Conservation (phyloP, 2,888 invertebrate genomes). For the Eudemis profundana region DNA sequence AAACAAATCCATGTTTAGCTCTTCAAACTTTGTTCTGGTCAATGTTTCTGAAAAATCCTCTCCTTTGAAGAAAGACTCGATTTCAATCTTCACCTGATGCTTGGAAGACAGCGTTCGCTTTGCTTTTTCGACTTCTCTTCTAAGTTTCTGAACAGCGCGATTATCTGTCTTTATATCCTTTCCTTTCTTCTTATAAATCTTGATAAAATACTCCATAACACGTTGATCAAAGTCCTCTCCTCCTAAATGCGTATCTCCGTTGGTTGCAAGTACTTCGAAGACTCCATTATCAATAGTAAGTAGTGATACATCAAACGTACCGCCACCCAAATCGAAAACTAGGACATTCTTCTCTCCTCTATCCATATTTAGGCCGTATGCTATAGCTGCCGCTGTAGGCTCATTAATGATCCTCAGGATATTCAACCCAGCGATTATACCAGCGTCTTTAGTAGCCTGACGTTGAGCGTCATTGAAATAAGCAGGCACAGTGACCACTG, state of each 20-base stretch:
- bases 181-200: conserved; percentile 99
- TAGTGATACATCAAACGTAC: conserved; percentile 99
- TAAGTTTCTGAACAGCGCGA: conserved; percentile 97
- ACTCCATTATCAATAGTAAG: conserved; percentile 99
- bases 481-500: conserved; percentile 96
- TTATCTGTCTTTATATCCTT: conserved; percentile 98
- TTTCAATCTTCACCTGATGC: conserved; percentile 98
- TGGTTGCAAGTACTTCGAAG: conserved; percentile 96
- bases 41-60: conserved; percentile 99
- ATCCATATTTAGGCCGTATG: conserved; percentile 98
- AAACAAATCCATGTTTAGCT: conserved; percentile 97
- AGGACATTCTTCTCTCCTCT: conserved; percentile 99
- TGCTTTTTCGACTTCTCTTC: conserved; percentile 98
- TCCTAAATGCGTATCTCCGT: conserved; percentile 98
- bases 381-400: conserved; percentile 98
- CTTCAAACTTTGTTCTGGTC: conserved; percentile 99
- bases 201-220: conserved; percentile 99
- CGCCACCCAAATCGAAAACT: conserved; percentile 99
- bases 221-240: conserved; percentile 99
- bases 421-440: conserved; percentile 95
- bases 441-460: conserved; percentile 99
- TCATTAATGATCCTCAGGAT: conserved; percentile 99
- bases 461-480: conserved; percentile 99
- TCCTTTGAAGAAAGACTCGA: conserved; percentile 98
- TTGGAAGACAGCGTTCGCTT: conserved; percentile 97